Conservation (phyloP, 2,113 vertebrate genomes). For the Burhinus bistriatus region DNA sequence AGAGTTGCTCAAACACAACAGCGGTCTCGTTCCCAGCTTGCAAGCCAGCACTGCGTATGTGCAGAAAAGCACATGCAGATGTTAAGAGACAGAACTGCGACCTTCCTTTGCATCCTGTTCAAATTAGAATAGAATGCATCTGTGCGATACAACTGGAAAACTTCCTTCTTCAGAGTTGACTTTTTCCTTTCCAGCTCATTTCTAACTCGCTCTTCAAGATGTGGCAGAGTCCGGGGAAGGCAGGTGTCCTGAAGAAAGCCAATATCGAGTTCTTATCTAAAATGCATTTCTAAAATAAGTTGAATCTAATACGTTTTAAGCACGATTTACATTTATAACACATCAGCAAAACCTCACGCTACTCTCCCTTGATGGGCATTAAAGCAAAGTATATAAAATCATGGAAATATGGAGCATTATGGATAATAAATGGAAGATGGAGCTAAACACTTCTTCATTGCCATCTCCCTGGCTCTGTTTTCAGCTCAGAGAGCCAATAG, state of each 20-base stretch:
- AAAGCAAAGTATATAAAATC: background rate
- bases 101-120: background rate
- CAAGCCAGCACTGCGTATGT: background rate
- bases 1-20: background rate
- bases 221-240: background rate
- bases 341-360: background rate
- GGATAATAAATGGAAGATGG: rapidly evolving
- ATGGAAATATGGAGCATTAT: rapidly evolving
- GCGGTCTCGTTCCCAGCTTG: background rate
- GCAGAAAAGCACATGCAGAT: constrained; percentile 34
- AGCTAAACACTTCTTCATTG: background rate
- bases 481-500: background rate
- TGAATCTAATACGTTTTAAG: background rate
- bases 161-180: background rate
- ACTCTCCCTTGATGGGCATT: background rate
- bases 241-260: background rate
- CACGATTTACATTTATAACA: background rate
- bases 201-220: background rate
- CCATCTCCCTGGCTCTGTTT: background rate
- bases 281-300: background rate
- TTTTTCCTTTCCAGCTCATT: background rate
- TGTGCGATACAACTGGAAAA: background rate
- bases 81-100: background rate
- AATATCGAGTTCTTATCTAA: rapidly evolving
- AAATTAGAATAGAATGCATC: background rate